These are phyloP conservation scores for Toxotes lorentzi DNA, from an alignment of 2,797 vertebrate species.

Conservation along the genomic window DNA sequence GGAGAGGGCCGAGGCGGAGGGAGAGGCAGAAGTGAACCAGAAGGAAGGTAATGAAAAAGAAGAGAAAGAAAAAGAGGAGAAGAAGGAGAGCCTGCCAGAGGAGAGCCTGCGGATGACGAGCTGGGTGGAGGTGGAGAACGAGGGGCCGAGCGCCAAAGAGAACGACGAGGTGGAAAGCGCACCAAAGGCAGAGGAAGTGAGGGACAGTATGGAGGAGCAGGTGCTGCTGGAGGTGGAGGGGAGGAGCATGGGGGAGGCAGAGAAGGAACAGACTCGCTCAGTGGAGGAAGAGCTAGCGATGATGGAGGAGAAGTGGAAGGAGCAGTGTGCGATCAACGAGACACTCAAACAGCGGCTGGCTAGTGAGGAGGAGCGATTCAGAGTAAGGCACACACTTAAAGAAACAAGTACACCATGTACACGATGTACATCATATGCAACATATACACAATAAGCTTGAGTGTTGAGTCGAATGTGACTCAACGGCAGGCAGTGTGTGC, in stretches of 20 bases:
- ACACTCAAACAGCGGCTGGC: constrained; percentile 90
- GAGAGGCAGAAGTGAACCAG: constrained; percentile 36
- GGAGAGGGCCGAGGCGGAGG: constrained; percentile 29
- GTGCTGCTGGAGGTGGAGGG: constrained; percentile 36
- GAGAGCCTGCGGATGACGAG: constrained; percentile 77
- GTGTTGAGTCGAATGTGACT: background rate
- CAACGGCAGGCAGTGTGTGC: background rate
- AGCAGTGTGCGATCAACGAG: constrained; percentile 93
- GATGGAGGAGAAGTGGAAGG: constrained; percentile 97
- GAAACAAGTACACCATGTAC: background rate
- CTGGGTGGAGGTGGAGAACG: constrained; percentile 77
- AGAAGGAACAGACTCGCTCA: constrained; percentile 88
- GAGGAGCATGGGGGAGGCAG: constrained; percentile 71
- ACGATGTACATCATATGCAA: too few relatives aligned
- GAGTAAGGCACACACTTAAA: constrained; percentile 78
- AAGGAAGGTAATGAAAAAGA: constrained; percentile 20
- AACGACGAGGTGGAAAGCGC: constrained; percentile 2
- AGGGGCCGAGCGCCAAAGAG: constrained; percentile 38
- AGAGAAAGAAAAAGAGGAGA: constrained; percentile 50
- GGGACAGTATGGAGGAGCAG: constrained; percentile 9
- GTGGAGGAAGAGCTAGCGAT: constrained; percentile 93
- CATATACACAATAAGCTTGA: too few relatives aligned
- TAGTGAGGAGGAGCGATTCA: constrained; percentile 90
- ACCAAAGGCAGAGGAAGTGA: constrained; percentile 17
- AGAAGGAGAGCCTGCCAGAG: constrained; percentile 64